phyloP scores from a whole-genome alignment of 2,113 vertebrate species.

The Isurus oxyrinchus region DNA sequence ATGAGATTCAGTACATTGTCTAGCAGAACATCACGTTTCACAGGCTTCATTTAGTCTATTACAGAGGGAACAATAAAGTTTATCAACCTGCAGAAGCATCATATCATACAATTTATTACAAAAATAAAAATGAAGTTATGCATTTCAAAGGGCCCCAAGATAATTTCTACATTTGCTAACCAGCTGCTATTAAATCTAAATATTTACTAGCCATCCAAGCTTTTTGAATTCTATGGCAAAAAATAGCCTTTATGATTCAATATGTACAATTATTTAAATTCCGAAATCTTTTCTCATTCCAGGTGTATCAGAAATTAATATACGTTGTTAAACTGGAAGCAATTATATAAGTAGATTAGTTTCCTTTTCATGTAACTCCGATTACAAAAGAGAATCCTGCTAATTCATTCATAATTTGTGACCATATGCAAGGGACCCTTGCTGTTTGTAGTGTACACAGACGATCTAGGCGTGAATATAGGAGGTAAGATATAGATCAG shows the following conservation, averaged over 20 bases:
- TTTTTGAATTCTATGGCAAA: conserved; percentile 5
- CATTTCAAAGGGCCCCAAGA: conserved; percentile 33
- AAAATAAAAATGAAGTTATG: conserved; percentile 37
- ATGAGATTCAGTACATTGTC: conserved; percentile 55
- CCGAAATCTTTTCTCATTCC: neutral
- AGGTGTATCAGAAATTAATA: neutral
- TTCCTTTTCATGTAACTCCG: neutral
- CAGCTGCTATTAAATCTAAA: conserved; percentile 35
- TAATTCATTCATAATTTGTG: neutral
- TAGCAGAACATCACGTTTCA: conserved; percentile 55
- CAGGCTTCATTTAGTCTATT: conserved; percentile 42
- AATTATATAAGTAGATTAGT: neutral
- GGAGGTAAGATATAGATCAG: no score
- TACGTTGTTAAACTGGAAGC: neutral
- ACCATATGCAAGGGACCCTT: no score
- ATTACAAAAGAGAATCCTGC: neutral
- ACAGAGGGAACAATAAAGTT: conserved; percentile 46
- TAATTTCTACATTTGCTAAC: conserved; percentile 36
- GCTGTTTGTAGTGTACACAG: no score
- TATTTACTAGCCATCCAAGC: conserved; percentile 18
- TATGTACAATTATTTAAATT: neutral
- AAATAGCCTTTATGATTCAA: neutral
- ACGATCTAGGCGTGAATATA: no score
- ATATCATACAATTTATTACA: conserved; percentile 37
- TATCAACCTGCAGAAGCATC: conserved; percentile 38